Conservation (phyloP, 1,140 invertebrate species). For the Drosophila sucinea region DNA sequence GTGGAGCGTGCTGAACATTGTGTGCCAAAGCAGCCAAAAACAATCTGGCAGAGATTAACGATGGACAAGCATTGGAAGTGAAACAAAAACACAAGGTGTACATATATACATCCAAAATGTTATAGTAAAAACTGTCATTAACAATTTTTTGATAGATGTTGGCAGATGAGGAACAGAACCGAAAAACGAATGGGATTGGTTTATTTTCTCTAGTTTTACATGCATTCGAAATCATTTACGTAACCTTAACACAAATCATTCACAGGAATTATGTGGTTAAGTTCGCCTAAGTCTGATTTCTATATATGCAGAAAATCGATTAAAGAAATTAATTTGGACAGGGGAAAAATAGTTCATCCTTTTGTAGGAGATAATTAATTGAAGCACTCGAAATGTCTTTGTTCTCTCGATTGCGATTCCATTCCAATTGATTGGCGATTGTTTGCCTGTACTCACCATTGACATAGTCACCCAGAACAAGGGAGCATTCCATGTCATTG, state of each 20-base stretch:
- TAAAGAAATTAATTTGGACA: too few species aligned
- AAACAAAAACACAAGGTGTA: constrained; percentile 33
- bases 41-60: constrained; percentile 52
- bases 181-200: not conserved
- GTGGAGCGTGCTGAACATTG: constrained; percentile 36
- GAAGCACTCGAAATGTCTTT: too few species aligned
- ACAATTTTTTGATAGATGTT: not conserved
- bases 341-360: too few species aligned
- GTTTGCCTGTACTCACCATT: constrained; percentile 47
- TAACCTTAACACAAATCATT: too few species aligned
- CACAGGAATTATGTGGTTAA: too few species aligned
- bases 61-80: constrained; percentile 50
- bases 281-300: too few species aligned
- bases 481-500: constrained; percentile 65
- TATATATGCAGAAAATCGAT: too few species aligned
- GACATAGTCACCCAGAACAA: constrained; percentile 58
- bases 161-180: not conserved
- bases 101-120: not conserved
- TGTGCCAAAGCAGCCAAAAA: constrained; percentile 34
- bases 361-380: too few species aligned
- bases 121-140: constrained; percentile 4
- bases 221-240: too few species aligned
- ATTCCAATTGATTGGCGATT: constrained; percentile 1
- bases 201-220: too few species aligned
- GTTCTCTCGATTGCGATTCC: too few species aligned